Evolutionary conservation across 2,888 invertebrate species (phyloP), one percentile per base, ranked within the genome.

Genomic region (Steinernema scapterisci): DNA sequence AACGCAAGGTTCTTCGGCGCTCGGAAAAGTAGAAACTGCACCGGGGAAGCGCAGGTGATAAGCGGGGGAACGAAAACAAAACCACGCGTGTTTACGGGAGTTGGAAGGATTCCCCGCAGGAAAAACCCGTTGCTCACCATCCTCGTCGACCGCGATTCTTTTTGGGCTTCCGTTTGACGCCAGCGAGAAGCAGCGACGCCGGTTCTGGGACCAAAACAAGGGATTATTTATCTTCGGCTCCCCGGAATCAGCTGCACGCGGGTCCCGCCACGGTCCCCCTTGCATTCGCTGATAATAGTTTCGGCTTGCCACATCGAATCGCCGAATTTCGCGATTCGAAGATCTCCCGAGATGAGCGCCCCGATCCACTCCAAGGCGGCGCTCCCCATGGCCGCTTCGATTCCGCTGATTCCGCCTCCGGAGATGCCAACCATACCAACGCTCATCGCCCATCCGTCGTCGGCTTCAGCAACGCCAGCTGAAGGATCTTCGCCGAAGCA

Each of bases 381-480:
- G 38, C 5, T 38, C 3, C 21, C 54, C 11, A 19, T 51, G 23
- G 21, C 54, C 54, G 13, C 54, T 5, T 19, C 16, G 27, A 54
- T 78, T 25, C 78, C 78, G 44, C 74, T 72, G n/a, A 80, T 81
- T 43, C 81, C 81, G n/a, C 19, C 78, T 11, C 80, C 80, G 0
- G 76, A 73, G n/a, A 77, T 79, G 71, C 71, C 76, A 11, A 81
- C 81, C 9, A 76, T 63, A 11, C 75, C 76, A 9, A 74, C 74
- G 16, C 70, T 43, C 16, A 1, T 21, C 31, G 43, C 70, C 27
- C 70, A 70, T n/a, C 43, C 52, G 38, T 52, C 72, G 16, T n/a
- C 73, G 6, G 52, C 70, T 31, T 44, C 70, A 11, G 25, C 63
- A 6, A 31, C 27, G 31, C 44, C 48, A 43, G 3, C 48, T 21